Evolutionary conservation across 1,140 invertebrate genomes (phyloP).

Genomic region (Brachionus sp.): DNA sequence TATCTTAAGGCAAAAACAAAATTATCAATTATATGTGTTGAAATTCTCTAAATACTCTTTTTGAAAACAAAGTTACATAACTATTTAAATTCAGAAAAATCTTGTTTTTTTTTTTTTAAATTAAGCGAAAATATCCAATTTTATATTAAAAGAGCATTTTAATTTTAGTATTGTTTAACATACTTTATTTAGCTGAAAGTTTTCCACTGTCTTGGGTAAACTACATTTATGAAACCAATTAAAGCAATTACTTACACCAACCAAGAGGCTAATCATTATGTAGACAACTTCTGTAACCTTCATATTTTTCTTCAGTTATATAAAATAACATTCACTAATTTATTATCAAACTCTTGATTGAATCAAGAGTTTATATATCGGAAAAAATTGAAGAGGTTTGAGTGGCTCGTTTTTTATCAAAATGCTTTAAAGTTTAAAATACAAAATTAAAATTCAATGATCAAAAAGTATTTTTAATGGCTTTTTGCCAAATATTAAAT

Average conservation of each 20-base stretch:
- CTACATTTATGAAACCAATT: background rate
- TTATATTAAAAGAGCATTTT: conserved; percentile 11
- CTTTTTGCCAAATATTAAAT: too few species aligned
- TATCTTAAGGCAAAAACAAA: background rate
- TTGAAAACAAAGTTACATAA: background rate
- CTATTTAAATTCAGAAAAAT: background rate
- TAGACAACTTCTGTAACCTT: background rate
- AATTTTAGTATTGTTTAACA: background rate
- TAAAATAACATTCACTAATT: background rate
- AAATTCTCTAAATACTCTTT: background rate
- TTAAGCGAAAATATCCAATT: background rate
- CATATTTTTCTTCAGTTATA: background rate
- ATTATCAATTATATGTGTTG: background rate
- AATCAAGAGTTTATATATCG: background rate
- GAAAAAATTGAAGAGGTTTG: background rate
- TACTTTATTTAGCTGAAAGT: conserved; percentile 17
- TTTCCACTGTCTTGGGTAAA: background rate
- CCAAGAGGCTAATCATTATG: background rate
- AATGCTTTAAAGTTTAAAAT: background rate
- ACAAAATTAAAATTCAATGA: background rate
- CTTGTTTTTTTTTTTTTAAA: background rate
- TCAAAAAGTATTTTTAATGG: too few species aligned
- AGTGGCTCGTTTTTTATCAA: background rate
- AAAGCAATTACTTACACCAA: background rate
- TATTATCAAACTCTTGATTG: background rate